Base-by-base conservation (phyloP, 1,140 invertebrate species). In the Pogonognathellus flavescens region DNA sequence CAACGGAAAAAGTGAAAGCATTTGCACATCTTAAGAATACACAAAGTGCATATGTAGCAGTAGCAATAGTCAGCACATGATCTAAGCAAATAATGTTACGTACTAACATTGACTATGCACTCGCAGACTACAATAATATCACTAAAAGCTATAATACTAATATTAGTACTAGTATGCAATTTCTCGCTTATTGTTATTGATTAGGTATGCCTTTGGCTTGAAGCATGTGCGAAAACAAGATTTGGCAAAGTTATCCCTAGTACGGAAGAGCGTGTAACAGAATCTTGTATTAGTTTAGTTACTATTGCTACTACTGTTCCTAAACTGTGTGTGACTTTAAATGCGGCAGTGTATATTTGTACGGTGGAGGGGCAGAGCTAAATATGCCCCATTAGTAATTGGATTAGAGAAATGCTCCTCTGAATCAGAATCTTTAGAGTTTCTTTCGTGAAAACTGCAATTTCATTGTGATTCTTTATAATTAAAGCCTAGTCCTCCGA, bases 381-480 rank as follows among this genome's bases (percentile, higher is more conserved):
- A 76, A 76, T 25, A 76, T 49, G 25, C 14, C 70, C 70, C 70
- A 76, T 76, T 76, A 76, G 70, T 76, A 76, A 76, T 76, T 76
- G 70, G 70, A 76, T 76, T 76, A 76, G 70, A 76, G 41, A 76
- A 76, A 76, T 76, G 70, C 70, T 76, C 41, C 16, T 20, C 16
- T 50, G 70, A 76, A 76, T 76, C 70, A 76, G 22, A 76, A 31
- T 76, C 22, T 72, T 49, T 31, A 20, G 22, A 20, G 22, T 70
- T 14, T 14, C 66, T 50, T 70, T n/a, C 4, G 22, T 20, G 25
- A 70, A 70, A 70, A 49, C 70, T 76, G 70, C 70, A 50, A 76
- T 76, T 76, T 76, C 70, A 76, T 76, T 76, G 70, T 76, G 70
- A 76, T 76, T 76, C 70, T 76, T 76, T 76, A 76, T 76, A 76